Evolutionary conservation across 2,888 invertebrate genomes (phyloP).

Genomic region (Amphipoea lucens): DNA sequence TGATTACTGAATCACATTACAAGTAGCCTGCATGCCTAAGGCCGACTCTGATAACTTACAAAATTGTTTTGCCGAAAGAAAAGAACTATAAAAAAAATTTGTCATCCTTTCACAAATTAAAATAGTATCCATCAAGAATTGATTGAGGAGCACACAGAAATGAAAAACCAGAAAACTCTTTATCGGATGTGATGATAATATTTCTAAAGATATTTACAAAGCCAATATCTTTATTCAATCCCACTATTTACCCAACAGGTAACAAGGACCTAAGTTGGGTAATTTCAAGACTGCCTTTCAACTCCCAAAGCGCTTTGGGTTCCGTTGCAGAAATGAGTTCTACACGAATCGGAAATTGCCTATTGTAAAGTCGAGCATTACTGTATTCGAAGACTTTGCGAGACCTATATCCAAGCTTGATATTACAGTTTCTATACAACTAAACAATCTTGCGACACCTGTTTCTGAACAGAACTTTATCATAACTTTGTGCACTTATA

Average conservation of each 20-base stretch:
- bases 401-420: slow-evolving; percentile 49
- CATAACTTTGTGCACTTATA: slow-evolving; percentile 38
- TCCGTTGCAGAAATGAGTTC: slow-evolving; percentile 61
- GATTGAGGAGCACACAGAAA: neutral
- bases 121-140: neutral
- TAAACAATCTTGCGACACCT: slow-evolving; percentile 54
- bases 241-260: slow-evolving; percentile 13
- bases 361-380: slow-evolving; percentile 60
- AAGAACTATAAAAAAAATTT: neutral
- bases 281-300: slow-evolving; percentile 33
- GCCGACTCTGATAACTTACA: neutral
- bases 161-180: neutral
- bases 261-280: slow-evolving; percentile 6
- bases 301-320: slow-evolving; percentile 44
- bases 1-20: neutral
- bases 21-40: neutral
- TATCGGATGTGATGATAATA: neutral
- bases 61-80: neutral
- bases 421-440: slow-evolving; percentile 52
- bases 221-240: slow-evolving; percentile 13
- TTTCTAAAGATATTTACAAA: neutral
- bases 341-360: slow-evolving; percentile 65
- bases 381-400: slow-evolving; percentile 47
- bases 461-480: slow-evolving; percentile 55
- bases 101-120: neutral